Percentiles rank a stretch among this genome's conserved stretches.
Conservation (phyloP, 1,140 invertebrate species). For the Agrilus planipennis region DNA sequence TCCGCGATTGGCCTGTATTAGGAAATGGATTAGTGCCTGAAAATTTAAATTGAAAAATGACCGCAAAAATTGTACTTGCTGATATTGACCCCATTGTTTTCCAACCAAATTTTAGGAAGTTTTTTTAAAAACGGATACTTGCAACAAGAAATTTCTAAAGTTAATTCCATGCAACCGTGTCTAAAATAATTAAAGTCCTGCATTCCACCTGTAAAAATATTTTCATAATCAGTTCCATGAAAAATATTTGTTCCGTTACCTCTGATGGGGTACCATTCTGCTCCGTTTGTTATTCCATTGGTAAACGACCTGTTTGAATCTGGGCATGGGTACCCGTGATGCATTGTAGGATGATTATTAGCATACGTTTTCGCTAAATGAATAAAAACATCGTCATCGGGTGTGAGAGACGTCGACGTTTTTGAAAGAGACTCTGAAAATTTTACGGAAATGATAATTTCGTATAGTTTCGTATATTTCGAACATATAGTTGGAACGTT, state of each 20-base stretch:
- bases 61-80: neutral
- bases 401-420: constrained; percentile 36
- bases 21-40: constrained; percentile 30
- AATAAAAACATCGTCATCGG: constrained; percentile 55
- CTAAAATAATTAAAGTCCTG: constrained; percentile 57
- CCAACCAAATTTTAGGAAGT: constrained; percentile 45
- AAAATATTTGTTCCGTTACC: constrained; percentile 28
- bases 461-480: too few species aligned
- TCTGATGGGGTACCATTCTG: constrained; percentile 43
- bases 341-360: constrained; percentile 40
- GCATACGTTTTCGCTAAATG: constrained; percentile 51
- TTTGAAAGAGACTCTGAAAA: constrained; percentile 4
- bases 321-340: constrained; percentile 34
- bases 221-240: constrained; percentile 1
- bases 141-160: constrained; percentile 51
- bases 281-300: constrained; percentile 49
- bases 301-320: constrained; percentile 28
- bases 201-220: constrained; percentile 36
- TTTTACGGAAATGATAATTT: too few species aligned
- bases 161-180: constrained; percentile 56
- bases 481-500: too few species aligned
- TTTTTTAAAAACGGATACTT: constrained; percentile 43
- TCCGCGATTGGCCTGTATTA: constrained; percentile 32
- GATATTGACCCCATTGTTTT: constrained; percentile 39
- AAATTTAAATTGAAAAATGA: constrained; percentile 2